These are phyloP conservation scores for Pomatostomus ruficeps DNA, from an alignment of 2,113 vertebrate genomes.

Conservation along the genomic window DNA sequence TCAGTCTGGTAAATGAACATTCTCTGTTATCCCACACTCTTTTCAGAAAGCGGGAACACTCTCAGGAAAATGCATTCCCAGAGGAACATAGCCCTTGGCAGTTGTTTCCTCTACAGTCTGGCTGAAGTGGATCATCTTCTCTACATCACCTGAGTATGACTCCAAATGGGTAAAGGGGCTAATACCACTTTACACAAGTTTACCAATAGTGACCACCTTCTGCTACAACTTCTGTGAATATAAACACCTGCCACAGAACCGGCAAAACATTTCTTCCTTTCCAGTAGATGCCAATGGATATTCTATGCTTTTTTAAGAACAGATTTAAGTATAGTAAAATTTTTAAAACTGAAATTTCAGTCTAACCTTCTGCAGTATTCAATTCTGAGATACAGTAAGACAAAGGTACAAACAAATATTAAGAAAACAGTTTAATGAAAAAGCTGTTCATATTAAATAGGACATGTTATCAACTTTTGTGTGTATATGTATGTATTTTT, in stretches of 20 bases:
- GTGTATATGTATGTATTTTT: neutral
- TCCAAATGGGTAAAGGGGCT: neutral
- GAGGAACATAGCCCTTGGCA: accelerated
- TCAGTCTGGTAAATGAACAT: neutral
- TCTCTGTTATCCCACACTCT: neutral
- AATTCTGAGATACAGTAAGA: neutral
- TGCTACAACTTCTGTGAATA: neutral
- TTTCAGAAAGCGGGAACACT: neutral
- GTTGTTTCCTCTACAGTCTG: neutral
- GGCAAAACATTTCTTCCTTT: neutral
- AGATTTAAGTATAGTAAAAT: neutral
- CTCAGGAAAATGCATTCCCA: neutral
- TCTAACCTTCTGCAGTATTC: neutral
- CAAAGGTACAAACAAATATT: neutral
- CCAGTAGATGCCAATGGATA: neutral
- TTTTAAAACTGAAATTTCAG: neutral
- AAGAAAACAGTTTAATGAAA: neutral
- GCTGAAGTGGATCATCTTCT: neutral
- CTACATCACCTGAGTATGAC: neutral
- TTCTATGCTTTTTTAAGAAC: neutral
- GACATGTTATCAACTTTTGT: neutral
- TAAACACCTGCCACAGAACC: neutral
- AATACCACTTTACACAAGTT: neutral
- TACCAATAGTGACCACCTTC: neutral
- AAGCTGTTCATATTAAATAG: neutral